phyloP scores from a whole-genome alignment of 2,797 vertebrate species.

The Notolabrus celidotus region DNA sequence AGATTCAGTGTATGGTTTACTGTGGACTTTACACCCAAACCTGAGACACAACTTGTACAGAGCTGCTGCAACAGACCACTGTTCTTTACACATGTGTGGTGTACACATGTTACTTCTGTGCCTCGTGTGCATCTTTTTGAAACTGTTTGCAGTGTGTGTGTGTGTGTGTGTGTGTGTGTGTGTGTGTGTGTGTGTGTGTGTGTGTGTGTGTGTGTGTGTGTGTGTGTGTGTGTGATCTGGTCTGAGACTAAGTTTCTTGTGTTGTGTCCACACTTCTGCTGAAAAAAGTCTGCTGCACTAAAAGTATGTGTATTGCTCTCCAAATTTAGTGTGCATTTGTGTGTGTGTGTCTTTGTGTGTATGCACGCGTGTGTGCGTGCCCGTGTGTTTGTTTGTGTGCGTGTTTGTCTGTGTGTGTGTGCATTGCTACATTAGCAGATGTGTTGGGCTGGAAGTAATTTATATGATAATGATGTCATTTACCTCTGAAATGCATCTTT shows the following conservation, averaged over 20 bases:
- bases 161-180: too few relatives aligned
- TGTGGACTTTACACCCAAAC: too few relatives aligned
- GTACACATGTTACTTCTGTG: too few relatives aligned
- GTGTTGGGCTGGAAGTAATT: slow-evolving; percentile 87
- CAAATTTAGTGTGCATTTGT: slow-evolving; percentile 23
- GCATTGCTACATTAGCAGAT: slow-evolving; percentile 83
- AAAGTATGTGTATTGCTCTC: slow-evolving; percentile 42
- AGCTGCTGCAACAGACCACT: too few relatives aligned
- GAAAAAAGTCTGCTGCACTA: slow-evolving; percentile 23
- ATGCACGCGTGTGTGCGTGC: not conserved
- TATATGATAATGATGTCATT: slow-evolving; percentile 90
- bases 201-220: not conserved
- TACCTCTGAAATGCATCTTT: slow-evolving; percentile 87
- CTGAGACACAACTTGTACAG: too few relatives aligned
- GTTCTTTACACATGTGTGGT: too few relatives aligned
- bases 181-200: slow-evolving; percentile 9
- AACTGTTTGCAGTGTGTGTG: not conserved
- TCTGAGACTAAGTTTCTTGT: slow-evolving; percentile 7
- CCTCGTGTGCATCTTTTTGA: slow-evolving; percentile 10
- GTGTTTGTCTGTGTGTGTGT: not conserved
- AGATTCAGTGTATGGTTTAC: too few relatives aligned
- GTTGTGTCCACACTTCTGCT: slow-evolving; percentile 8
- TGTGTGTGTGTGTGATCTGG: not conserved
- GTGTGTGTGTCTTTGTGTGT: slow-evolving; percentile 8
- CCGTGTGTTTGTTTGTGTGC: not conserved